Base-by-base conservation (phyloP, 2,888 invertebrate genomes). In the Aleiodes alternator region DNA sequence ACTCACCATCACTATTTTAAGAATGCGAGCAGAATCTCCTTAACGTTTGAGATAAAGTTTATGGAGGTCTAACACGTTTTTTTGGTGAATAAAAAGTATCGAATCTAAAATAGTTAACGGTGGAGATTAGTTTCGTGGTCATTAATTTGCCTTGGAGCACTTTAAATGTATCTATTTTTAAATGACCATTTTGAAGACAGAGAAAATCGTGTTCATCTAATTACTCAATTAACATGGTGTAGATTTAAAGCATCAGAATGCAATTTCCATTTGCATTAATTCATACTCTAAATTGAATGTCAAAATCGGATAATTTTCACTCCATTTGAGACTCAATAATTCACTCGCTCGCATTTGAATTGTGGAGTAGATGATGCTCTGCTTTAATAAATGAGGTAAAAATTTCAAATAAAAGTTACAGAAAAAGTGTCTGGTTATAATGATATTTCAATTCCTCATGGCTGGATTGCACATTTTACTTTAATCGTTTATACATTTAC, bases 181-280 rank as follows among this genome's bases (percentile, higher is more conserved):
- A 51, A 9, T 11, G 23, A 12, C 34, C 43, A 8, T 43, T 43
- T 51, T 16, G 31, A 31, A 53, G 53, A 38, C 43, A 43, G 23
- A 12, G 68, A 68, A 3, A n/a, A 69, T 73, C 48, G 34, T 68
- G 68, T 73, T n/a, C 57, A 57, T 73, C 57, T 73, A 73, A 73
- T 73, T 73, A 73, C 68, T 64, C 66, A 72, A 72, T 72, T 72
- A 72, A 66, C 51, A 9, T 38, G 9, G 11, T 14, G 9, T 34
- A 64, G 61, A 57, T 31, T 50, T 57, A 57, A 57, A 43, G 11
- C 31, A 66, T 31, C 16, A 16, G 50, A 23, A 29, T 31, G 34
- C 50, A 48, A 73, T 66, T 53, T 50, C 43, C 43, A 73, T 69
- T 68, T 14, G 16, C 43, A n/a, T 31, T 57, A 71, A 11, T 34